phyloP scores from a whole-genome alignment of 2,113 vertebrate genomes.

The Noctilio leporinus region DNA sequence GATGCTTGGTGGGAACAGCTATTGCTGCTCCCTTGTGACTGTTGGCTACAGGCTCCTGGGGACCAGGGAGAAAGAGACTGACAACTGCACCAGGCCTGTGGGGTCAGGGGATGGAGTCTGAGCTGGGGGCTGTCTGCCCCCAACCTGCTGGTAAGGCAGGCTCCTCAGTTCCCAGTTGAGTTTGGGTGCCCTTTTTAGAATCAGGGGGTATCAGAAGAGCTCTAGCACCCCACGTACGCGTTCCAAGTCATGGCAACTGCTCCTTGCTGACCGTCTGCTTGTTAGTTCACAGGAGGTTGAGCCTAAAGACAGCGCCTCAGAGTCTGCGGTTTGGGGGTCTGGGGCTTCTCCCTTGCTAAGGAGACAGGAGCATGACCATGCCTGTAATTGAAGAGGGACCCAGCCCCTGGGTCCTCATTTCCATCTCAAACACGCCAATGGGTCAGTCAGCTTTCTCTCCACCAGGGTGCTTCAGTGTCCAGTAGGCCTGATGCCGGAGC shows the following conservation, averaged over 20 bases:
- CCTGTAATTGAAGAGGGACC: background rate
- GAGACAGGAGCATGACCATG: background rate
- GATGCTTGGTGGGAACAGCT: accelerated
- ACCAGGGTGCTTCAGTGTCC: accelerated
- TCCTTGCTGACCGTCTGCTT: accelerated
- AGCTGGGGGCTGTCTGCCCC: background rate
- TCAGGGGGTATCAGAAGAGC: accelerated
- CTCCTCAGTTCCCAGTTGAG: background rate
- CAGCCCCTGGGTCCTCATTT: background rate
- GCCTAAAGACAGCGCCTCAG: no score
- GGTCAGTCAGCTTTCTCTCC: background rate
- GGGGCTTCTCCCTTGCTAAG: background rate
- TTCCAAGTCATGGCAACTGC: accelerated
- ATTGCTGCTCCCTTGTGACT: accelerated
- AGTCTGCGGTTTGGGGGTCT: no score
- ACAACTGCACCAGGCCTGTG: accelerated
- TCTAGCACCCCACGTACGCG: accelerated
- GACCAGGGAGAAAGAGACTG: background rate
- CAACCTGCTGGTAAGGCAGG: background rate
- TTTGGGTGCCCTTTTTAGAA: background rate
- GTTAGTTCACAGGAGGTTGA: background rate
- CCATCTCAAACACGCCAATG: accelerated
- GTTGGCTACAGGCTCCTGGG: background rate
- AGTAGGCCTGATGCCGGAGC: background rate
- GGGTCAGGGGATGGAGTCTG: background rate